A percentile compares a stretch with the other conserved stretches of the same genome.
Evolutionary conservation across 2,888 invertebrate genomes (phyloP).

Genomic region (Philhelius pedissequus): DNA sequence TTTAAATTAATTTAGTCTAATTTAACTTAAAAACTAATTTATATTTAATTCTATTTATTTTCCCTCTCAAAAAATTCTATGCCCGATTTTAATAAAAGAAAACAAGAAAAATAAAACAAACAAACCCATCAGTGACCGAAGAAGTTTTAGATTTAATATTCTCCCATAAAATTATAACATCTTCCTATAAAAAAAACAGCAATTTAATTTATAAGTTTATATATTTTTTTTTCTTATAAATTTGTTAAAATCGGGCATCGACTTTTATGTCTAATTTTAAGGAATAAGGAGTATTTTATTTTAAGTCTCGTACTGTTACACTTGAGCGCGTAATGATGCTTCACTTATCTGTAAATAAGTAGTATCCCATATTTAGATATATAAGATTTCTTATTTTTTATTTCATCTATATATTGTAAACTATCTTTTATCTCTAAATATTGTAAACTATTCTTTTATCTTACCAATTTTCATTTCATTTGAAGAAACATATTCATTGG

Average conservation of each 20-base stretch:
- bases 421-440: background rate
- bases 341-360: constrained; percentile 66
- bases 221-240: background rate
- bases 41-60: constrained; percentile 53
- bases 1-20: constrained; percentile 55
- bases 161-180: background rate
- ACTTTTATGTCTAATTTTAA: constrained; percentile 38
- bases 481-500: constrained; percentile 21
- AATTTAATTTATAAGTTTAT: background rate
- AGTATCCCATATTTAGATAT: constrained; percentile 41
- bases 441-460: background rate
- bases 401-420: background rate
- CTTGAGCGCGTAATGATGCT: constrained; percentile 62
- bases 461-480: background rate
- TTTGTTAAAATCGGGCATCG: constrained; percentile 65
- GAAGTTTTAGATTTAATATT: constrained; percentile 58
- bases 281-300: constrained; percentile 27
- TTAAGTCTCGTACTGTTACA: constrained; percentile 32
- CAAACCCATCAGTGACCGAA: background rate
- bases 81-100: constrained; percentile 63
- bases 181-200: background rate
- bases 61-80: constrained; percentile 20
- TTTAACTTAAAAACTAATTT: constrained; percentile 28
- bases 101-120: background rate
- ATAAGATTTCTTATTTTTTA: background rate